These are phyloP conservation scores for Operophtera brumata DNA, from an alignment of 2,888 invertebrate genomes.

Conservation along the genomic window DNA sequence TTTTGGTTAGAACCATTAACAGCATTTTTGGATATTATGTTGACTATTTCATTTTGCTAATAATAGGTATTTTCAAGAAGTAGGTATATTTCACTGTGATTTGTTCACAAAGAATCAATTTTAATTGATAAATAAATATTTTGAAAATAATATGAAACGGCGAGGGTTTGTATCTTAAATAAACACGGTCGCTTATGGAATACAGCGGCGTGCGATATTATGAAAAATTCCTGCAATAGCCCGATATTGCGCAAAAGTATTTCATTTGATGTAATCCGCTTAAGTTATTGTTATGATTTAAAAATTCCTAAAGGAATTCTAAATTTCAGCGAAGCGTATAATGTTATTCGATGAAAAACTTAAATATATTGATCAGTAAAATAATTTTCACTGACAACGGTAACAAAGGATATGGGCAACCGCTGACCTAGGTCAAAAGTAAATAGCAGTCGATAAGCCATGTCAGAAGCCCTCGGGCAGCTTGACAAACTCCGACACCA, in stretches of 20 bases:
- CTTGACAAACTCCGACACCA: too few species aligned
- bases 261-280: constrained; percentile 13
- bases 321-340: background rate
- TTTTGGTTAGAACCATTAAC: too few species aligned
- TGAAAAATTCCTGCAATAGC: constrained; percentile 12
- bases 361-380: background rate
- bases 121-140: background rate
- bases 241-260: constrained; percentile 16
- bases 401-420: too few species aligned
- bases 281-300: constrained; percentile 1
- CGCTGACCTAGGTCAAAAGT: too few species aligned
- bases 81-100: too few species aligned
- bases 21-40: too few species aligned
- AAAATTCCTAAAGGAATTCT: background rate
- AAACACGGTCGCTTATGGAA: constrained; percentile 1
- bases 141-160: background rate
- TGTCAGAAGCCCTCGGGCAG: too few species aligned
- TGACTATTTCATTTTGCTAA: too few species aligned
- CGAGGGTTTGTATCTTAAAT: background rate
- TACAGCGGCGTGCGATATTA: constrained; percentile 6
- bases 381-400: background rate
- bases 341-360: background rate
- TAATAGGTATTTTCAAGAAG: too few species aligned
- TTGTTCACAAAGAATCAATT: background rate
- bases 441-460: too few species aligned